Conservation (phyloP, 2,797 vertebrate genomes). For the Sebastes vulpes region DNA sequence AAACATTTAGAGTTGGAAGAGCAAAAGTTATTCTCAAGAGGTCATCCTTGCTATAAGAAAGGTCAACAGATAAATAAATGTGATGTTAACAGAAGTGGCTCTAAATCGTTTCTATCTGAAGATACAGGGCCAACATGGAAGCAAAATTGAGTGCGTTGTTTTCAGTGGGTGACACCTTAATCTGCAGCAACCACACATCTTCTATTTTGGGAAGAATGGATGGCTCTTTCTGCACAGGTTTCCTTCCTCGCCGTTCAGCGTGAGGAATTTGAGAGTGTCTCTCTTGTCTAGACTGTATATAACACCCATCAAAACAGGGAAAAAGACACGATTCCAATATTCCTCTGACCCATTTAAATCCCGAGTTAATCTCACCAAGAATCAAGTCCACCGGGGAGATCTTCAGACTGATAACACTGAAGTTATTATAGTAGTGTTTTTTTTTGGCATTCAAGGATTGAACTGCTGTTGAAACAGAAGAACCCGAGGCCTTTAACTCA, state of each 20-base stretch:
- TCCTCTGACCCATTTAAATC: slow-evolving; percentile 29
- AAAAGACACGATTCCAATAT: slow-evolving; percentile 17
- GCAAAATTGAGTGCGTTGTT: slow-evolving; percentile 45
- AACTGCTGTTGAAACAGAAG: neutral
- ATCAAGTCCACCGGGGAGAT: slow-evolving; percentile 10
- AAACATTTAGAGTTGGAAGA: slow-evolving; percentile 22
- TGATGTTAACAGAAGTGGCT: slow-evolving; percentile 42
- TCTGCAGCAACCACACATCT: slow-evolving; percentile 51
- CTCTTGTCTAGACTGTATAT: slow-evolving; percentile 31
- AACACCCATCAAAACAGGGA: slow-evolving; percentile 5
- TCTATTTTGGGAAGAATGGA: slow-evolving; percentile 29
- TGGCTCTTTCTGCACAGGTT: slow-evolving; percentile 17
- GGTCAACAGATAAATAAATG: slow-evolving; percentile 58
- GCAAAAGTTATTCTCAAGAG: slow-evolving; percentile 38
- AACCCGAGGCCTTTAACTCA: neutral
- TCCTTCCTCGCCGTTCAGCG: neutral
- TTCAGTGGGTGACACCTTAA: slow-evolving; percentile 44
- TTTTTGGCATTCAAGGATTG: neutral
- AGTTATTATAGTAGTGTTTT: neutral
- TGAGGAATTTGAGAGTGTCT: slow-evolving; percentile 14
- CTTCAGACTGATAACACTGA: slow-evolving; percentile 4
- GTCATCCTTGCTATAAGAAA: slow-evolving; percentile 56
- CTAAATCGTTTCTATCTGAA: slow-evolving; percentile 39
- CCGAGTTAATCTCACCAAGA: slow-evolving; percentile 25
- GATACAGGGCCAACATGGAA: slow-evolving; percentile 30